These are phyloP conservation scores for Protaetia brevitarsis DNA, from an alignment of 1,140 invertebrate species.

Conservation along the genomic window DNA sequence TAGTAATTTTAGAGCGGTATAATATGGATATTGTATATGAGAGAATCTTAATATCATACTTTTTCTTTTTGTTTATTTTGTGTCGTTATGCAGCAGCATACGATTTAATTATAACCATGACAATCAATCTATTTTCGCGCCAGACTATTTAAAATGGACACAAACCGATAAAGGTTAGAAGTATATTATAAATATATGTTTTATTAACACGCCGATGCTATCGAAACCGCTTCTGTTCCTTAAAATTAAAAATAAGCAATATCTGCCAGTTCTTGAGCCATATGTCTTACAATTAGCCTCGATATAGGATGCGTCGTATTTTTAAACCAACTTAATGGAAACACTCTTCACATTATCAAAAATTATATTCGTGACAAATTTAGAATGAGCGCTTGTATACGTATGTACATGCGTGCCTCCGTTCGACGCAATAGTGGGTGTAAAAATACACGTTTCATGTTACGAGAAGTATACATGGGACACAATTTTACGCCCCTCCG, in stretches of 20 bases:
- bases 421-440: constrained; percentile 35
- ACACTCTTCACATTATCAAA: constrained; percentile 39
- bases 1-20: too few relatives aligned
- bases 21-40: too few relatives aligned
- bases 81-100: too few relatives aligned
- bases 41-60: too few relatives aligned
- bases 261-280: neutral
- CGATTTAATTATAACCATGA: too few relatives aligned
- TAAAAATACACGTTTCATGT: constrained; percentile 32
- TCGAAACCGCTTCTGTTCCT: neutral
- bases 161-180: too few relatives aligned
- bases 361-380: constrained; percentile 41
- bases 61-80: too few relatives aligned
- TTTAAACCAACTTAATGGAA: constrained; percentile 33
- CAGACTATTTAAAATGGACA: too few relatives aligned
- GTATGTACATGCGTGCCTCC: neutral
- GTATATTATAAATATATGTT: too few relatives aligned
- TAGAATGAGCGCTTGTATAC: constrained; percentile 29
- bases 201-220: neutral
- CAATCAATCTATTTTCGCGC: too few relatives aligned
- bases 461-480: constrained; percentile 20
- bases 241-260: constrained; percentile 16
- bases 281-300: constrained; percentile 13
- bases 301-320: constrained; percentile 11
- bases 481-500: constrained; percentile 29